Evolutionary conservation across 1,140 invertebrate species (phyloP), one percentile per base, ranked within the genome.

Genomic region (Carcinoscorpius rotundicauda): DNA sequence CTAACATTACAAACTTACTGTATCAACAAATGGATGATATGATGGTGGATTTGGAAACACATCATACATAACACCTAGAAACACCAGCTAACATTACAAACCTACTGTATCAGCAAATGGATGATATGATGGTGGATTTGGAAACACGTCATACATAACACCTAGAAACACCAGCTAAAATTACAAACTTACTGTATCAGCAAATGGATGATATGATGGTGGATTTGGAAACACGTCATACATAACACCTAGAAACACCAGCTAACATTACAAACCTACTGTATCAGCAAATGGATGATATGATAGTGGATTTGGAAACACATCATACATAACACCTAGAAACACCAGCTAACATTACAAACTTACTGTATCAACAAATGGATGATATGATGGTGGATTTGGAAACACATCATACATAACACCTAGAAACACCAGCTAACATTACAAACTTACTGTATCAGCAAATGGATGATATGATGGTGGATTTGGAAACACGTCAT

Each of bases 141-240:
- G 94, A 84, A 98, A 97, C 64, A 94, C 92, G 80, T 99, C 94
- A 81, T 99, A 98, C 72, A 99, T 1, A 29, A 29, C 29, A 29
- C 29, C 29, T 29, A 29, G 29, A 29, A 29, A 29, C 29, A 29
- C 29, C 29, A 29, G 29, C 29, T 29, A 29, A 29, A 0, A 29
- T 29, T 59, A 61, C 8, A 52, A 68, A 78, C 81, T 82, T 75
- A 83, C 82, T 71, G 89, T 87, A 75, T 97, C 93, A 77, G 89
- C 93, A 58, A 97, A 82, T 57, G 93, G 93, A 79, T 97, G 92
- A 70, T 91, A 87, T 66, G 72, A 67, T 8, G 79, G 90, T 63
- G 91, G 91, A 77, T 94, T 89, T 3, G 91, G 94, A 84, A 98
- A 97, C 64, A 94, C 92, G 80, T 99, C 94, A 81, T 99, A 98